Evolutionary conservation across 1,140 invertebrate genomes (phyloP).

Genomic region (Cotesia chilonis): DNA sequence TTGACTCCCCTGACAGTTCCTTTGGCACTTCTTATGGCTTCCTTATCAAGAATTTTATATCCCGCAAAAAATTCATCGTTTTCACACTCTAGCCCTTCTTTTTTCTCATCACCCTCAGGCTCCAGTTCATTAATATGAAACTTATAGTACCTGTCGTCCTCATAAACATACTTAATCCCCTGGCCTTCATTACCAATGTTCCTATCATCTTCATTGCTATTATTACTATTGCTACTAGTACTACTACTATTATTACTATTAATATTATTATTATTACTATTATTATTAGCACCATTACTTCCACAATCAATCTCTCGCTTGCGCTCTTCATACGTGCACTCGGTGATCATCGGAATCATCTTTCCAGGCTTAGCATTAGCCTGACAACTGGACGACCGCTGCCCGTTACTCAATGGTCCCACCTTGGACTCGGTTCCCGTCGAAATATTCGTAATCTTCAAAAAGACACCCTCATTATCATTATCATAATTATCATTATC

Average conservation of each 20-base stretch:
- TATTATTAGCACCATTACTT: neutral
- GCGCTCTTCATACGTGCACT: slow-evolving; percentile 75
- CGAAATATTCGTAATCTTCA: slow-evolving; percentile 40
- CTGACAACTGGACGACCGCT: neutral
- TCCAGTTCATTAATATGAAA: slow-evolving; percentile 84
- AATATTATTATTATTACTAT: too few species aligned
- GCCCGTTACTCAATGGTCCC: slow-evolving; percentile 34
- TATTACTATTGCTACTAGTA: slow-evolving; percentile 42
- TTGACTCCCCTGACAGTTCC: slow-evolving; percentile 92
- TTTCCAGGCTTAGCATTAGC: too few species aligned
- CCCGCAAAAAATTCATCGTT: slow-evolving; percentile 81
- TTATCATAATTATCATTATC: slow-evolving; percentile 27
- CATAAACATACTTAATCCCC: slow-evolving; percentile 67
- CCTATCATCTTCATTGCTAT: slow-evolving; percentile 52
- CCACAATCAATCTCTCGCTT: slow-evolving; percentile 62
- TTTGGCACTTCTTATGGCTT: slow-evolving; percentile 86
- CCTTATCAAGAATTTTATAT: slow-evolving; percentile 77
- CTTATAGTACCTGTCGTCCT: slow-evolving; percentile 80
- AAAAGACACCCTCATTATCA: neutral
- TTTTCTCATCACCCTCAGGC: slow-evolving; percentile 63
- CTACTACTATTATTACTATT: too few species aligned
- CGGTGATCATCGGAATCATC: slow-evolving; percentile 66
- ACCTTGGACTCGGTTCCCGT: slow-evolving; percentile 51
- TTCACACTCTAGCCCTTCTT: slow-evolving; percentile 62
- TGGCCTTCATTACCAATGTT: slow-evolving; percentile 21